Conservation (phyloP, 2,113 vertebrate species). For the Cranoglanis bouderius region DNA sequence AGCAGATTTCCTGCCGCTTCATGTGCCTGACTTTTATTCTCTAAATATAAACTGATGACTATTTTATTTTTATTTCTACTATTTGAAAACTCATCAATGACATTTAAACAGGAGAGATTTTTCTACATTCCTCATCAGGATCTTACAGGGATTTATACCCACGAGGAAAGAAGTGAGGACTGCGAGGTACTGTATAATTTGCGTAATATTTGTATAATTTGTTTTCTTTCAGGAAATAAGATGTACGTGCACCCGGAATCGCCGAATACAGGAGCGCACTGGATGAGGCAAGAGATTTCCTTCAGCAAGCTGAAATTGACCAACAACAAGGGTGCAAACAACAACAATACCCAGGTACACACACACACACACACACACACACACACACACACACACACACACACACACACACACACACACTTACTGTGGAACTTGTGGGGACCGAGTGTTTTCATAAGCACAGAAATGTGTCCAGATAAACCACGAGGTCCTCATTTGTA, state of each 20-base stretch:
- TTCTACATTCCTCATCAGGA: neutral
- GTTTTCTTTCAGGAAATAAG: constrained; percentile 83
- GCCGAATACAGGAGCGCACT: constrained; percentile 96
- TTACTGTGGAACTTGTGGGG: constrained; percentile 71
- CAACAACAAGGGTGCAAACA: constrained; percentile 98
- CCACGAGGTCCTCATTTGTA: too few species aligned
- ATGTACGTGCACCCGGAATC: constrained; percentile 97
- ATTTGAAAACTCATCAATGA: neutral
- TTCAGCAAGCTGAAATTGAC: constrained; percentile 98
- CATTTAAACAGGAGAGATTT: too few species aligned
- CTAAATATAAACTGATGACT: neutral
- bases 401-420: neutral
- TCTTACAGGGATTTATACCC: neutral
- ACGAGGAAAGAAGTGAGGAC: neutral
- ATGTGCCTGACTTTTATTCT: neutral
- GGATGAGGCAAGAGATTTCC: constrained; percentile 99
- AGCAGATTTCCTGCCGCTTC: neutral
- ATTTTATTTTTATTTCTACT: neutral
- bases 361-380: neutral
- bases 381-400: neutral
- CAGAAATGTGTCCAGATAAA: too few species aligned
- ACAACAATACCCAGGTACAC: constrained; percentile 94
- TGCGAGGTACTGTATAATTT: neutral
- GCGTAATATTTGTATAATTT: neutral
- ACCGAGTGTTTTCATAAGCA: neutral